Conservation (phyloP, 2,797 vertebrate genomes). For the Aulostomus chinensis region DNA sequence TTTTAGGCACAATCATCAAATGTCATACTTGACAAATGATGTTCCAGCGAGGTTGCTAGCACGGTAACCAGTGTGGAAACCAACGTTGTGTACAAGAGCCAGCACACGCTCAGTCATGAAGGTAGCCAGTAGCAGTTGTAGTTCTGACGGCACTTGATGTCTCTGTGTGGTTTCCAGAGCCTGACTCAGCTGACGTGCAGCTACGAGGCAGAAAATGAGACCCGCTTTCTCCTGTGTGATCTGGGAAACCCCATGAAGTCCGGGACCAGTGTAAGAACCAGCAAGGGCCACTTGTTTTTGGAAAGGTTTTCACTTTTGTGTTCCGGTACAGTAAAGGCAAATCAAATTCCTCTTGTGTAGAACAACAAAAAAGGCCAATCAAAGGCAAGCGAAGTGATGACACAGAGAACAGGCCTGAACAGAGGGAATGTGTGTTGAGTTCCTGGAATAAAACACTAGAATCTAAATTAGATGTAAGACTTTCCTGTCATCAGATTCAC, state of each 20-base stretch:
- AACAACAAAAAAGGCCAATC: no score
- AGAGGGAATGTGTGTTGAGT: no score
- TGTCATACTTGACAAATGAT: no score
- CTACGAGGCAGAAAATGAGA: conserved; percentile 86
- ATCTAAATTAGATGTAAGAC: background rate
- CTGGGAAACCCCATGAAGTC: conserved; percentile 95
- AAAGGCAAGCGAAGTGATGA: background rate
- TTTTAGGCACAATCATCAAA: no score
- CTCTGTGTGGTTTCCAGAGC: conserved; percentile 75
- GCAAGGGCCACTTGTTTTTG: conserved; percentile 17
- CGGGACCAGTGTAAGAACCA: conserved; percentile 83
- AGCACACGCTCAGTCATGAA: no score
- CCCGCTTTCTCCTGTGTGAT: conserved; percentile 87
- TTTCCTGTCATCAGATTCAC: no score
- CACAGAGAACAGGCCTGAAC: background rate
- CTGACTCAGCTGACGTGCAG: conserved; percentile 87
- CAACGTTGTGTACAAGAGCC: no score
- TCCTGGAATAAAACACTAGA: no score
- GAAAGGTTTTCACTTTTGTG: background rate
- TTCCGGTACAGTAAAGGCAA: conserved; percentile 16
- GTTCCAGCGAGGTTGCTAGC: no score
- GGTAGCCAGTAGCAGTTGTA: no score
- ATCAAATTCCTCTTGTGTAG: conserved; percentile 5
- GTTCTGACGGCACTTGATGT: no score
- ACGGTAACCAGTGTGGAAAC: no score